Conservation (phyloP, 2,113 vertebrate genomes). For the Melospiza georgiana region DNA sequence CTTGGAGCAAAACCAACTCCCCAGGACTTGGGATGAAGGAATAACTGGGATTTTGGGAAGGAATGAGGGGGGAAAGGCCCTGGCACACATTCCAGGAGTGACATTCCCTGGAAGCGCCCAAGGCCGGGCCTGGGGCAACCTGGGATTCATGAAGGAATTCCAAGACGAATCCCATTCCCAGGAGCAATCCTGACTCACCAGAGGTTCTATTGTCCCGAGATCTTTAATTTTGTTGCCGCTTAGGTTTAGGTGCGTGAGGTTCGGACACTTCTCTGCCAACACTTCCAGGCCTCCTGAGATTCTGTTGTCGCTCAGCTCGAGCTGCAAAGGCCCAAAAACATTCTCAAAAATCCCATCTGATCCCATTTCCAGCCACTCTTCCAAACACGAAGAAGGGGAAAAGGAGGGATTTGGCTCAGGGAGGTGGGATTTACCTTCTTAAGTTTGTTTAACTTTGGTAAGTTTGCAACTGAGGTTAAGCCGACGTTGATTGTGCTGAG, state of each 20-base stretch:
- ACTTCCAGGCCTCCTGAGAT: conserved; percentile 99
- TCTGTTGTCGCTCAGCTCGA: conserved; percentile 98
- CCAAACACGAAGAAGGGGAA: rapidly evolving
- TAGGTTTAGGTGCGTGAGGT: conserved; percentile 98
- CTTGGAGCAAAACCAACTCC: background rate
- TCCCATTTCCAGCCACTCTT: background rate
- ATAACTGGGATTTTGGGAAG: background rate
- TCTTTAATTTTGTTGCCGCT: conserved; percentile 99
- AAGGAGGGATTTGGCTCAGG: background rate
- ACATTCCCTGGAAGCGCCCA: background rate
- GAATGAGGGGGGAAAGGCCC: background rate
- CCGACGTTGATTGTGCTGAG: conserved; percentile 98
- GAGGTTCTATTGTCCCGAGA: conserved; percentile 97
- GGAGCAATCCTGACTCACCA: conserved; percentile 80
- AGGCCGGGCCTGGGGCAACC: too few relatives aligned
- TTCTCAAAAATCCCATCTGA: background rate
- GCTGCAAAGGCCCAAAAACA: conserved; percentile 65
- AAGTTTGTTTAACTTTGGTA: conserved; percentile 98
- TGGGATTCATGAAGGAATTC: background rate
- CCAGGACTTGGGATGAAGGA: background rate
- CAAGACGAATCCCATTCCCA: background rate
- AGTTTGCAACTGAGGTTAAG: conserved; percentile 90
- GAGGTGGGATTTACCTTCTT: conserved; percentile 86
- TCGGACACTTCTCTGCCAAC: conserved; percentile 95
- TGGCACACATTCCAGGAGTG: too few relatives aligned